A percentile compares a stretch with the other conserved stretches of the same genome.
Conservation (phyloP, 2,113 vertebrate species). For the Rhineura floridana region DNA sequence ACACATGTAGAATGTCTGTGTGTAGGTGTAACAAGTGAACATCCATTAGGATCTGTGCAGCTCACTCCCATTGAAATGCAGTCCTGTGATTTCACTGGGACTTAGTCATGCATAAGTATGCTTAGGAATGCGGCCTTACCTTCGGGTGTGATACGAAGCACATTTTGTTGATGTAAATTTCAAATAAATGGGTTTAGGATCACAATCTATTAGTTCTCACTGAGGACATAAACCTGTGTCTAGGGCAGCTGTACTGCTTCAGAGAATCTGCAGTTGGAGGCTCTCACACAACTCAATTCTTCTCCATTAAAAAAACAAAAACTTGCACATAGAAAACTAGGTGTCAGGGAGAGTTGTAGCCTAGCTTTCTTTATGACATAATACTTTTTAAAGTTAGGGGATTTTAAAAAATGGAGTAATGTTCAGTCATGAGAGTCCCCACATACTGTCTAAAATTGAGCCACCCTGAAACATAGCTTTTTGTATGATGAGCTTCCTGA, state of each 20-base stretch:
- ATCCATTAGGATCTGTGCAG: not conserved
- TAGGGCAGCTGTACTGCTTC: not conserved
- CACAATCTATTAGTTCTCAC: not conserved
- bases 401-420: not conserved
- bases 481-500: conserved; percentile 13
- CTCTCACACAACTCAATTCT: not conserved
- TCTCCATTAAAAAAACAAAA: not conserved
- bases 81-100: not conserved
- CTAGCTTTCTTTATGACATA: not conserved
- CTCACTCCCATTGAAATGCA: not conserved
- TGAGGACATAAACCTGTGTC: not conserved
- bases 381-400: not conserved
- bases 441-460: no score
- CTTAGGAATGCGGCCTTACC: not conserved
- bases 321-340: not conserved
- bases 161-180: not conserved
- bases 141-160: not conserved
- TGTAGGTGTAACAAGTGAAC: not conserved
- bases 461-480: not conserved
- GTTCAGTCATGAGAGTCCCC: not conserved
- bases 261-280: not conserved
- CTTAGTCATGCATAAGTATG: not conserved
- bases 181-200: not conserved
- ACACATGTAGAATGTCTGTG: not conserved
- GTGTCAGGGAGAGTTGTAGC: not conserved